These are phyloP conservation scores for Mixornis gularis DNA, from an alignment of 2,113 vertebrate species.

Conservation along the genomic window DNA sequence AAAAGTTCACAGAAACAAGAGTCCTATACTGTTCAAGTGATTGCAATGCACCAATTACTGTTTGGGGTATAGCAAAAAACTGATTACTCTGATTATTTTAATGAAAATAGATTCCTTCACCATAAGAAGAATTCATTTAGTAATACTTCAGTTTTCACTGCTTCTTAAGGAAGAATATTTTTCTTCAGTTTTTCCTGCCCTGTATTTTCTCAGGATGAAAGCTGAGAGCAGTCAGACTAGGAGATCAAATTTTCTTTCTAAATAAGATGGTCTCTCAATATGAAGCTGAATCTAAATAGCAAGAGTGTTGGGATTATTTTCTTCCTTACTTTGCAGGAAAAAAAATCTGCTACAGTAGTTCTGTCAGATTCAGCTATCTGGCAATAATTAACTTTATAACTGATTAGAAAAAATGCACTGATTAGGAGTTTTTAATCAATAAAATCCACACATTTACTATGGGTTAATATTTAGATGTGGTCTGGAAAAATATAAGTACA, in stretches of 20 bases:
- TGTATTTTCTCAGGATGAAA: neutral
- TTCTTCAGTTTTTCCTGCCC: neutral
- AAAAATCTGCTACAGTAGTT: neutral
- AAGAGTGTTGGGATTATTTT: neutral
- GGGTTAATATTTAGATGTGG: conserved; percentile 57
- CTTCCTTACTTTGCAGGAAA: neutral
- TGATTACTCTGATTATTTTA: neutral
- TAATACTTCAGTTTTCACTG: neutral
- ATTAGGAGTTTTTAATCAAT: conserved; percentile 62
- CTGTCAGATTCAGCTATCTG: neutral
- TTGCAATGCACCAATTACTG: neutral
- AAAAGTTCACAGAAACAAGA: neutral
- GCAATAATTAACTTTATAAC: conserved; percentile 16
- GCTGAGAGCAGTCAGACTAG: neutral
- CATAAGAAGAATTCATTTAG: neutral
- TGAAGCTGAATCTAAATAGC: neutral
- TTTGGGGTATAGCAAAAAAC: neutral
- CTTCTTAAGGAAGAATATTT: neutral
- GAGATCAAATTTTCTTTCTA: neutral
- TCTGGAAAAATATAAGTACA: conserved; percentile 46
- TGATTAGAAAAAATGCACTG: conserved; percentile 56
- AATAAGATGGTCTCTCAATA: neutral
- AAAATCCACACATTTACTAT: conserved; percentile 45
- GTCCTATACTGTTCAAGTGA: neutral
- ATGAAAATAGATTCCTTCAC: neutral